Percentiles rank a stretch among this genome's conserved stretches.
Conservation (phyloP, 2,888 invertebrate genomes). For the Xestia rhomboidea region DNA sequence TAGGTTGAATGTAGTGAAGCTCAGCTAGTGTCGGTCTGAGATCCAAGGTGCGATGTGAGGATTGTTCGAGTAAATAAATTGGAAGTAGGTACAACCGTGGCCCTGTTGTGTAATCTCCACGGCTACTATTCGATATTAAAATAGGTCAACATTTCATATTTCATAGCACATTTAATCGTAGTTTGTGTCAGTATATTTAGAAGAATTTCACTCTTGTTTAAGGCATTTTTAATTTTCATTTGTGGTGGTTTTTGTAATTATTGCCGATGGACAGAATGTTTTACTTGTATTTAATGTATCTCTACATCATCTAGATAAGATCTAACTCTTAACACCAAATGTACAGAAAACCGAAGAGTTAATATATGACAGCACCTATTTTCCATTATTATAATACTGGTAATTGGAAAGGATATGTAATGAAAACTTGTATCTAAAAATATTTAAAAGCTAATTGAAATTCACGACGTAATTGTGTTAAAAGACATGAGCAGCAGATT, state of each 20-base stretch:
- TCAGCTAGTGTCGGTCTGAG: slow-evolving; percentile 71
- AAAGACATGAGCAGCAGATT: slow-evolving; percentile 33
- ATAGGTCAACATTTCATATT: slow-evolving; percentile 74
- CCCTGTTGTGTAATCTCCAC: slow-evolving; percentile 64
- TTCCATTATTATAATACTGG: slow-evolving; percentile 17
- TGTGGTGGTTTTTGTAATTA: slow-evolving; percentile 68
- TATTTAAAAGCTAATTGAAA: not conserved
- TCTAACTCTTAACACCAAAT: slow-evolving; percentile 45
- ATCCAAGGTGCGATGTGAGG: slow-evolving; percentile 68
- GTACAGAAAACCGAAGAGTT: slow-evolving; percentile 46
- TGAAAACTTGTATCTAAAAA: not conserved
- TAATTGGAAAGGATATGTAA: slow-evolving; percentile 13
- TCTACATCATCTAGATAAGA: slow-evolving; percentile 62
- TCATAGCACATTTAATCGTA: slow-evolving; percentile 80
- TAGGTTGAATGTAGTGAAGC: slow-evolving; percentile 58
- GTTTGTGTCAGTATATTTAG: slow-evolving; percentile 80
- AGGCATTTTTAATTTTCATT: slow-evolving; percentile 75
- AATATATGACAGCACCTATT: slow-evolving; percentile 26
- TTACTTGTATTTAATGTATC: slow-evolving; percentile 61
- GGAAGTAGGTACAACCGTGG: slow-evolving; percentile 66
- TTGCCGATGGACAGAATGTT: slow-evolving; percentile 58
- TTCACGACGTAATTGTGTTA: slow-evolving; percentile 17
- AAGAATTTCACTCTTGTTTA: slow-evolving; percentile 74
- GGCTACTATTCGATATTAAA: slow-evolving; percentile 63
- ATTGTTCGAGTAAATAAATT: slow-evolving; percentile 66